These are phyloP conservation scores for Cyclopterus lumpus DNA, from an alignment of 2,797 vertebrate species.

Conservation along the genomic window DNA sequence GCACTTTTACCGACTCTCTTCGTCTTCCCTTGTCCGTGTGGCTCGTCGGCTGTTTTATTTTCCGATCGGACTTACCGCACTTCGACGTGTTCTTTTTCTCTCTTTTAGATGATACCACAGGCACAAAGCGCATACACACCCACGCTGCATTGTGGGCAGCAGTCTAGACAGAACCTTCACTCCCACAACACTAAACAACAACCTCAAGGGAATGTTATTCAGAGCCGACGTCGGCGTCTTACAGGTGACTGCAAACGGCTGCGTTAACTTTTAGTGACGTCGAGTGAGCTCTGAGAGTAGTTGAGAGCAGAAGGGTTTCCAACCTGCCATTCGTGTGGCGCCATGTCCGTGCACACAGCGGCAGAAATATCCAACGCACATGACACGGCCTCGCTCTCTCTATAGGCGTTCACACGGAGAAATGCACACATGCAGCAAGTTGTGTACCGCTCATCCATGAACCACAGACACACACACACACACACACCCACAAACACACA, in stretches of 20 bases:
- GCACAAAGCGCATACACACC: slow-evolving; percentile 2
- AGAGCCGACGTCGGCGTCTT: background rate
- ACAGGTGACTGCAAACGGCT: background rate
- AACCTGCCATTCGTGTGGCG: slow-evolving; percentile 54
- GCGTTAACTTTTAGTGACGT: background rate
- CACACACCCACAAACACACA: background rate
- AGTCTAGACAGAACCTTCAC: background rate
- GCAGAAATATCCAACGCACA: slow-evolving; percentile 15
- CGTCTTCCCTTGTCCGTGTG: background rate
- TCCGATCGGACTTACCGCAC: background rate
- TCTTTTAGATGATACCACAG: background rate
- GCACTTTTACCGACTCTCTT: background rate
- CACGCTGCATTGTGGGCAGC: background rate
- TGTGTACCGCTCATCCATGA: slow-evolving; percentile 20
- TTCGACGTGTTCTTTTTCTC: background rate
- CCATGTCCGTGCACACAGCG: slow-evolving; percentile 3
- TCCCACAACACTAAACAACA: background rate
- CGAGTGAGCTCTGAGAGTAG: background rate
- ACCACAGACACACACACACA: slow-evolving; percentile 41
- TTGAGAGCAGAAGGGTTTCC: slow-evolving; percentile 22
- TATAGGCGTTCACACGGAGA: slow-evolving; percentile 35
- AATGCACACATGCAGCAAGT: slow-evolving; percentile 13
- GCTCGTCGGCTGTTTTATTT: background rate
- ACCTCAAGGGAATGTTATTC: background rate
- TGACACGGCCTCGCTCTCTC: background rate